phyloP scores from a whole-genome alignment of 1,140 invertebrate species.

The Plodia interpunctella region DNA sequence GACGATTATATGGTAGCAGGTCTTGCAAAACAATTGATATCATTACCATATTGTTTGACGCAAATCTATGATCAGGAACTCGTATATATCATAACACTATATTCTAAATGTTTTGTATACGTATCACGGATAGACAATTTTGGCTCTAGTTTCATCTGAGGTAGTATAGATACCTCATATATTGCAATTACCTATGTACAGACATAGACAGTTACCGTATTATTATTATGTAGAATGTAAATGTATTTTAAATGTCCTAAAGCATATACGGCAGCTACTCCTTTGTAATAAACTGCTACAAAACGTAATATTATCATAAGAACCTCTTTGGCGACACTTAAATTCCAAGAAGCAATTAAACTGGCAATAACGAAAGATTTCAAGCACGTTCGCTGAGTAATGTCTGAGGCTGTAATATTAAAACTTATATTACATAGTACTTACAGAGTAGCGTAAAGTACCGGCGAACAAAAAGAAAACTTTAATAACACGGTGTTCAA shows the following conservation, averaged over 20 bases:
- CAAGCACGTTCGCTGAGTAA: conserved; percentile 16
- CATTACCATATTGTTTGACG: no score
- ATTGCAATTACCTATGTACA: no score
- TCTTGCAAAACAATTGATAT: no score
- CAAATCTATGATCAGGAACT: no score
- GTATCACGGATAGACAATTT: no score
- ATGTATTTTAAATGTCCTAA: no score
- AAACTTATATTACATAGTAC: conserved; percentile 51
- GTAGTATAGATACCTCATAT: no score
- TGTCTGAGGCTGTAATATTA: conserved; percentile 23
- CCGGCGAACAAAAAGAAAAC: conserved; percentile 52
- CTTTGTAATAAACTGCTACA: conserved; percentile 13
- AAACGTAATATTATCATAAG: conserved; percentile 8
- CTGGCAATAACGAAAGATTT: conserved; percentile 19
- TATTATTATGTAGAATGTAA: no score
- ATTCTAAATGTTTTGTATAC: no score
- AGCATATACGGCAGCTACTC: background rate
- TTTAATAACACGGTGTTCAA: conserved; percentile 47
- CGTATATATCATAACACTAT: no score
- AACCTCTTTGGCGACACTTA: conserved; percentile 13
- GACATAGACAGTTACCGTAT: no score
- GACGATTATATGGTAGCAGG: background rate
- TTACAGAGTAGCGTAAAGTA: conserved; percentile 58
- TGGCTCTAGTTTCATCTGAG: no score
- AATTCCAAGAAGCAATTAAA: conserved; percentile 28